phyloP scores from a whole-genome alignment of 1,140 invertebrate species.

The Bombus fervidus region DNA sequence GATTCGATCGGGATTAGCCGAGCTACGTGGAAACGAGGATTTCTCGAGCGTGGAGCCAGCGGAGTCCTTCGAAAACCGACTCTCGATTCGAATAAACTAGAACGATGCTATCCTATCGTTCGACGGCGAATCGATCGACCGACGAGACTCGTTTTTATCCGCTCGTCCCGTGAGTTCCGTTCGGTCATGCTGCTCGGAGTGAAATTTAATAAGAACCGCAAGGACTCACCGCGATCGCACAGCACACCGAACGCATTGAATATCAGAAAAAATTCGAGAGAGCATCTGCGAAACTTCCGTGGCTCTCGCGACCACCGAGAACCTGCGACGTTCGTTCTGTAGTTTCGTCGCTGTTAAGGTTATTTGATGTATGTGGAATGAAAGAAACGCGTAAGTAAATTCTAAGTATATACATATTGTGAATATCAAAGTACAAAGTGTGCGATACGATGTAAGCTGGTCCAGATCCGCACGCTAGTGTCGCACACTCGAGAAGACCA shows the following conservation, averaged over 20 bases:
- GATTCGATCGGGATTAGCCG: background rate
- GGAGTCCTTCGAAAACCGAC: background rate
- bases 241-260: background rate
- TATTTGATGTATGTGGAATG: no score
- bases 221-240: constrained; percentile 1
- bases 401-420: no score
- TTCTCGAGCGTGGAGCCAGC: background rate
- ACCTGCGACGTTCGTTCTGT: background rate
- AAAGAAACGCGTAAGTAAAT: no score
- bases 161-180: background rate
- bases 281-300: background rate
- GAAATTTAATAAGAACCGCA: constrained; percentile 45
- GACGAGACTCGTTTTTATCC: background rate
- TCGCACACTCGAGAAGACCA: no score
- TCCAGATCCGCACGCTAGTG: no score
- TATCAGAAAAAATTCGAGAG: background rate
- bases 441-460: no score
- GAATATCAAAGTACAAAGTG: no score
- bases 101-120: background rate
- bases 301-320: background rate
- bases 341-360: background rate
- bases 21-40: background rate
- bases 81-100: background rate
- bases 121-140: constrained; percentile 1
- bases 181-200: background rate